Percentiles rank a stretch among this genome's conserved stretches.
Evolutionary conservation across 2,113 vertebrate species (phyloP).

Genomic region (Willisornis vidua): DNA sequence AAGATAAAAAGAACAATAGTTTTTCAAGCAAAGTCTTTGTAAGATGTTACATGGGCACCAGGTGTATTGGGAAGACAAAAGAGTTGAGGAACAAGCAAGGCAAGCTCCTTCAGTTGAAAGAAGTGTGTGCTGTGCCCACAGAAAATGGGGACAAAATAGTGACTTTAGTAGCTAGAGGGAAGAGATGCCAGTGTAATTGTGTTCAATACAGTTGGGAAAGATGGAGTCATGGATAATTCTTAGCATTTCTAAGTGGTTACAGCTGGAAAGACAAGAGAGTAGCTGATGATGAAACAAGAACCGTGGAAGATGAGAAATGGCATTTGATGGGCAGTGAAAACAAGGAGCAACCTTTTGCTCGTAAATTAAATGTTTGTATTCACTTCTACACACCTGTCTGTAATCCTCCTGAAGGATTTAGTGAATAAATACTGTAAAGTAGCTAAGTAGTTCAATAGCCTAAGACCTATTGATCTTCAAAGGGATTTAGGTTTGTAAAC

Average conservation of each 20-base stretch:
- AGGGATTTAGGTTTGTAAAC: conserved; percentile 53
- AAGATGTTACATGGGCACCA: background rate
- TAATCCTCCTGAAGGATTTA: conserved; percentile 29
- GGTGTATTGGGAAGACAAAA: background rate
- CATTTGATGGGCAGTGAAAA: background rate
- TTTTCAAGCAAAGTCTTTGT: background rate
- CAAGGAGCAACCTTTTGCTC: background rate
- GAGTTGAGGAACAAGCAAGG: background rate
- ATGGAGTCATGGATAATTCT: background rate
- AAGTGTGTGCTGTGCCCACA: background rate
- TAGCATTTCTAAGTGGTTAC: background rate
- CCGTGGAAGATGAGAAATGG: background rate
- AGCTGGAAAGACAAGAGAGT: background rate
- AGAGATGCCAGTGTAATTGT: background rate
- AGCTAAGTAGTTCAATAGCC: conserved; percentile 21
- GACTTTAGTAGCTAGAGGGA: background rate
- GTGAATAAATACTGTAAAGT: conserved; percentile 40
- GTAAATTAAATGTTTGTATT: conserved; percentile 30
- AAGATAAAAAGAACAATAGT: background rate
- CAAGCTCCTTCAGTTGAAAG: background rate
- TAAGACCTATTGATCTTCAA: conserved; percentile 47
- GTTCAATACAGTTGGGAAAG: background rate
- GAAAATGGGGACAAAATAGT: background rate
- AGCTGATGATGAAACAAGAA: background rate
- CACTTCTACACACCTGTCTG: conserved; percentile 9